Conservation (phyloP, 2,797 vertebrate genomes). For the Miichthys miiuy region DNA sequence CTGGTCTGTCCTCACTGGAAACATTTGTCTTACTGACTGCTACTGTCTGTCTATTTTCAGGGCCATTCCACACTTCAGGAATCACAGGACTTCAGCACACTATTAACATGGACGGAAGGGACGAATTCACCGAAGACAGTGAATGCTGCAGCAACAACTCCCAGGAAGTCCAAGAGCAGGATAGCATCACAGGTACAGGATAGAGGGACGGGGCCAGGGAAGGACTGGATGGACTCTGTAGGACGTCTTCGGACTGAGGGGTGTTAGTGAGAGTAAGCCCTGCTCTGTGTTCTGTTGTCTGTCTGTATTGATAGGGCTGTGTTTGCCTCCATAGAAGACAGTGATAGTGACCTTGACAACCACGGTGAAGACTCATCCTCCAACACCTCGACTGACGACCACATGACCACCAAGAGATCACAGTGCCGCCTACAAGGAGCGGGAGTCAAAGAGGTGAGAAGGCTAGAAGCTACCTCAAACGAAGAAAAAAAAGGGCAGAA, state of each 20-base stretch:
- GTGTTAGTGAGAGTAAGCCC: constrained; percentile 78
- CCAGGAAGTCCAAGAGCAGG: constrained; percentile 85
- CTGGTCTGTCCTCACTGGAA: background rate
- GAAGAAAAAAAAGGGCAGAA: too few species aligned
- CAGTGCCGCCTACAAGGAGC: constrained; percentile 80
- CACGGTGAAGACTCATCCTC: constrained; percentile 86
- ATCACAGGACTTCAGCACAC: constrained; percentile 84
- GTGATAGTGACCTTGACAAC: constrained; percentile 87
- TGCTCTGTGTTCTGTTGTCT: constrained; percentile 81
- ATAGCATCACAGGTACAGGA: constrained; percentile 85
- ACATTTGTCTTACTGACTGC: background rate
- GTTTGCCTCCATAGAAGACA: constrained; percentile 86
- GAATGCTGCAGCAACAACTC: constrained; percentile 88
- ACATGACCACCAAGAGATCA: constrained; percentile 83
- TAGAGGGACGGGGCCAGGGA: constrained; percentile 23
- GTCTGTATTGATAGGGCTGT: constrained; percentile 84
- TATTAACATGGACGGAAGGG: constrained; percentile 87
- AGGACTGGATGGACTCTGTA: constrained; percentile 37
- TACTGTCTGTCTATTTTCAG: constrained; percentile 61
- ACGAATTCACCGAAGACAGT: constrained; percentile 85
- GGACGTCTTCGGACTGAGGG: constrained; percentile 66
- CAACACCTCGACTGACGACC: constrained; percentile 86
- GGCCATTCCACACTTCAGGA: constrained; percentile 87
- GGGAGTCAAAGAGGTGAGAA: constrained; percentile 86
- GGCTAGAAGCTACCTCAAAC: background rate